A percentile compares a stretch with the other conserved stretches of the same genome.
Evolutionary conservation across 2,888 invertebrate genomes (phyloP).

Genomic region (Fabriciana adippe): DNA sequence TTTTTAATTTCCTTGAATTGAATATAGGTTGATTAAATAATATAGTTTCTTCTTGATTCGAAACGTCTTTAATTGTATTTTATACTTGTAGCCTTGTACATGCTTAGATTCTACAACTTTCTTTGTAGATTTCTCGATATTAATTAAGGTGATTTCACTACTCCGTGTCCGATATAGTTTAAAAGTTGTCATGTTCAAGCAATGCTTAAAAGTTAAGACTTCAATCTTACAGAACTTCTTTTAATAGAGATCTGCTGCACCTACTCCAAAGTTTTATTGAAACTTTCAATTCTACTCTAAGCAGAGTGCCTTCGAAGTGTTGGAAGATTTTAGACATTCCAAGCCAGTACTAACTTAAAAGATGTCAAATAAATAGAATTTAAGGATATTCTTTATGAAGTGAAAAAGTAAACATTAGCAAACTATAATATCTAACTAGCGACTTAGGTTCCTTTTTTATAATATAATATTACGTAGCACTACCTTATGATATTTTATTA

Average conservation of each 20-base stretch:
- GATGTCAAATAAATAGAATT: no score
- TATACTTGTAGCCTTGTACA: no score
- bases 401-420: no score
- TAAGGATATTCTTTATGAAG: no score
- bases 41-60: constrained; percentile 7
- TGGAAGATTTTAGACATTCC: background rate
- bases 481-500: no score
- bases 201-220: constrained; percentile 3
- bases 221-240: constrained; percentile 4
- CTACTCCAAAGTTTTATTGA: constrained; percentile 1
- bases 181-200: constrained; percentile 2
- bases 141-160: constrained; percentile 13
- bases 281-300: background rate
- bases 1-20: no score
- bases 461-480: no score
- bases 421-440: no score
- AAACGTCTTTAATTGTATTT: background rate
- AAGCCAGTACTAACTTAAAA: background rate
- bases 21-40: background rate
- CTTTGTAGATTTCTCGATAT: background rate
- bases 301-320: background rate
- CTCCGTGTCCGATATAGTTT: constrained; percentile 13
- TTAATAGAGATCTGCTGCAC: background rate
- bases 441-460: no score
- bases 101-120: constrained; percentile 3